Evolutionary conservation across 2,113 vertebrate genomes (phyloP), one percentile per base, ranked within the genome.

Genomic region (Cyphomyrus discorhynchus): DNA sequence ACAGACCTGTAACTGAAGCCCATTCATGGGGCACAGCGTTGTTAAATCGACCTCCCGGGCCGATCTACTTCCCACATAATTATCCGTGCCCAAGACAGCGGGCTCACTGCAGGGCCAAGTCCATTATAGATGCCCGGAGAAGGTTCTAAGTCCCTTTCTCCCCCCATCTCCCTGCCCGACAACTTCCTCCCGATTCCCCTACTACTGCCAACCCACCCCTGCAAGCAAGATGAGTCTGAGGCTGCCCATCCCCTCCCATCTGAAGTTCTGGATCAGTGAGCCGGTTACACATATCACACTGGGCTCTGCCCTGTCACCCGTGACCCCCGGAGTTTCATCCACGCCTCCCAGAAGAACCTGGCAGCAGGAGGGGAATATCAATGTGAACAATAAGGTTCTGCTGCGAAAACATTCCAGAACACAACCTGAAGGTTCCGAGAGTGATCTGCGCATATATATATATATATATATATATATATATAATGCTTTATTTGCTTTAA

Each of bases 311-410:
- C 47, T 8, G 6, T 53, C 85, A n/a, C 85, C 27, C 50, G 31
- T 53, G 50, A 87, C 85, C 50, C 39, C 85, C 2, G 31, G 49
- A 50, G 27, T 15, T 27, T 13, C 19, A 15, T 53, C n/a, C n/a
- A 17, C 17, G 6, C 13, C 15, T 39, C 85, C n/a, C 85, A 56
- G 85, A 56, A 50, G 85, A 87, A 53, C 10, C 85, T 15, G 11
- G 50, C n/a, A 13, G 49, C 50, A 53, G 85, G 49, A 39, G n/a
- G 8, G 27, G 47, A 87, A 87, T 87, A 21, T 35, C 85, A 87
- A 87, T 56, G 85, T 19, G 50, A 35, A 56, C 50, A 39, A 87
- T 87, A 87, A 56, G 11, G n/a, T 56, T 87, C 85, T n/a, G n/a
- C 27, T 7, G n/a, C n/a, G 6, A 53, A 39, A 53, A 39, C 49